Base-by-base conservation (phyloP, 2,888 invertebrate species). In the Venustoraphidia nigricollis region DNA sequence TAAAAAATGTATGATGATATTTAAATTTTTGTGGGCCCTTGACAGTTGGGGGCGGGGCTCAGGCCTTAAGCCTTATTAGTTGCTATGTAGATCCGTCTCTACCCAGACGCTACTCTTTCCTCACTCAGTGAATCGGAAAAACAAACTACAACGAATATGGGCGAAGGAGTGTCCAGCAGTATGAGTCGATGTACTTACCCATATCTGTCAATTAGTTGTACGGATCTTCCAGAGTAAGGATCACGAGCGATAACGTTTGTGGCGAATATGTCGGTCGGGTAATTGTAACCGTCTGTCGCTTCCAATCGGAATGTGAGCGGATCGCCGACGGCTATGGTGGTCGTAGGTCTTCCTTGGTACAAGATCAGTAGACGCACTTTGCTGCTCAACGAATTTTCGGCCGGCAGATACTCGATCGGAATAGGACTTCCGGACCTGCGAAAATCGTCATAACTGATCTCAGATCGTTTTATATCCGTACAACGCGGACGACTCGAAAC, bases 271-370 rank as follows among this genome's bases (percentile, higher is more conserved):
- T 93, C 92, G 0, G 84, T 84, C 1, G 81, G 81, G 57, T 90
- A 89, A 61, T 86, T 89, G 58, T 87, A 87, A 52, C 91, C 90
- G 58, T 90, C 89, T 65, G 90, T 86, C 1, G 91, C 82, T 68
- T 92, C 92, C 44, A 93, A 66, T 52, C 88, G 77, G 71, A 93
- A 91, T 9, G 91, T 91, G 9, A 93, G 63, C 0, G 91, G 91
- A 66, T 93, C 92, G 1, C 92, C 92, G 3, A 93, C 92, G 8
- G 92, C 92, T 42, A 93, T 92, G 2, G 91, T 92, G 1, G 91
- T 92, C 0, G 92, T 93, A 1, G 92, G 91, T 55, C 91, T 70
- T 41, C 90, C 90, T 69, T 92, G 89, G 63, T 92, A 93, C 43
- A 92, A 65, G 56, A 93, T 91, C 69, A 83, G 72, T 53, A 92